Percentiles rank a stretch among this genome's conserved stretches.
These are phyloP conservation scores for Ardeotis arabs DNA, from an alignment of 2,113 vertebrate species.

Conservation along the genomic window DNA sequence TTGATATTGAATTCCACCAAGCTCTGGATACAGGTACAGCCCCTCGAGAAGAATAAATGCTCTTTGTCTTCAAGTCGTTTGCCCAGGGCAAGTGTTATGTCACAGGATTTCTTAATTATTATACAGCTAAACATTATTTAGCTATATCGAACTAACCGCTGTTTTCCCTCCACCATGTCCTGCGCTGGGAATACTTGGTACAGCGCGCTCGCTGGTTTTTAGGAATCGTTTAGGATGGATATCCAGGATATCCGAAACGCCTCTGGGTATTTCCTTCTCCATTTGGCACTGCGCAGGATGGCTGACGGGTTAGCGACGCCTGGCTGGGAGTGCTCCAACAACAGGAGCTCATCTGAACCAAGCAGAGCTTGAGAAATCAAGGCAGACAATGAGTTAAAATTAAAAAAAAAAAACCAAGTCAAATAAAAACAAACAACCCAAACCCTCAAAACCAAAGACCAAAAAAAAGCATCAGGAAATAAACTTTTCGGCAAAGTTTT, in stretches of 20 bases:
- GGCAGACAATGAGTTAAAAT: neutral
- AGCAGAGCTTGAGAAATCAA: neutral
- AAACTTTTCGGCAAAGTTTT: neutral
- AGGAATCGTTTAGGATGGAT: neutral
- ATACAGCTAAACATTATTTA: neutral
- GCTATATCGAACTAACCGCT: neutral
- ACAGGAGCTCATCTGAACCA: neutral
- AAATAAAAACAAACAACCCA: neutral
- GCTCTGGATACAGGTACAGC: neutral
- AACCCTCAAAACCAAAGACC: neutral
- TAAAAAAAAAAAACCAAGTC: neutral
- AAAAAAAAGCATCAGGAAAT: neutral
- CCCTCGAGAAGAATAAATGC: neutral
- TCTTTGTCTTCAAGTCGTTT: neutral
- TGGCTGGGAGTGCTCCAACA: neutral
- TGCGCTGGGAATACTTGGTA: neutral
- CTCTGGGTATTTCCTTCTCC: neutral
- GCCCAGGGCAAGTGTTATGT: neutral
- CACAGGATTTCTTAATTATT: neutral
- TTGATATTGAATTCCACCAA: neutral
- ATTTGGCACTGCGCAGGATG: neutral
- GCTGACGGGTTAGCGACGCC: neutral
- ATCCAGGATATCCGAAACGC: neutral
- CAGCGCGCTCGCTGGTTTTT: fast-evolving
- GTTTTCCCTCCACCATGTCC: neutral